Percentiles rank a stretch among this genome's conserved stretches.
Conservation (phyloP, 2,888 invertebrate genomes). For the Cheilosia impressa region DNA sequence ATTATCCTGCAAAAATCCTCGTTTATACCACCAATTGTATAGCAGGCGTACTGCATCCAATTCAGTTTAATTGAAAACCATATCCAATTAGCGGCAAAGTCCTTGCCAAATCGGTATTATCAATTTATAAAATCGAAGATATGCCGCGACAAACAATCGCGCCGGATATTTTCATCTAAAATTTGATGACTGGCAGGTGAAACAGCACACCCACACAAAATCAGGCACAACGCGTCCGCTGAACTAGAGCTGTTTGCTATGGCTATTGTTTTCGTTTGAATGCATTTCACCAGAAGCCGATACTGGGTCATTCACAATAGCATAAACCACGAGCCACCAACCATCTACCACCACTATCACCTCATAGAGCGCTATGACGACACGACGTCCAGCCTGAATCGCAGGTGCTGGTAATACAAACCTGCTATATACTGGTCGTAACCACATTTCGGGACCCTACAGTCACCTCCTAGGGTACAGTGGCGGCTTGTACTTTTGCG, state of each 20-base stretch:
- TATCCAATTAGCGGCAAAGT: too few species aligned
- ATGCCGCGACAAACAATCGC: too few species aligned
- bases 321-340: constrained; percentile 36
- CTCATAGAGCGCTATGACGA: constrained; percentile 6
- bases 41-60: too few species aligned
- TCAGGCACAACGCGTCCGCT: too few species aligned
- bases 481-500: constrained; percentile 25
- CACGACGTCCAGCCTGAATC: constrained; percentile 8
- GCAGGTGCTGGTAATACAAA: constrained; percentile 47
- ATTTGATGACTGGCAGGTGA: too few species aligned
- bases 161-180: too few species aligned
- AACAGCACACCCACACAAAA: too few species aligned
- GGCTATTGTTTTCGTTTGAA: constrained; percentile 25
- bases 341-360: constrained; percentile 24
- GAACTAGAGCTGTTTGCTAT: background rate
- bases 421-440: background rate
- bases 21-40: too few species aligned
- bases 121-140: too few species aligned
- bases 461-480: background rate
- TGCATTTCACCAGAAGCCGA: constrained; percentile 20
- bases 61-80: too few species aligned
- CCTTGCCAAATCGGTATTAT: too few species aligned
- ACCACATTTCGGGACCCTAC: constrained; percentile 18
- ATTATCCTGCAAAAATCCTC: too few species aligned
- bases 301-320: constrained; percentile 41